These are phyloP conservation scores for Conopomorpha cramerella DNA, from an alignment of 1,140 invertebrate species.

Conservation along the genomic window DNA sequence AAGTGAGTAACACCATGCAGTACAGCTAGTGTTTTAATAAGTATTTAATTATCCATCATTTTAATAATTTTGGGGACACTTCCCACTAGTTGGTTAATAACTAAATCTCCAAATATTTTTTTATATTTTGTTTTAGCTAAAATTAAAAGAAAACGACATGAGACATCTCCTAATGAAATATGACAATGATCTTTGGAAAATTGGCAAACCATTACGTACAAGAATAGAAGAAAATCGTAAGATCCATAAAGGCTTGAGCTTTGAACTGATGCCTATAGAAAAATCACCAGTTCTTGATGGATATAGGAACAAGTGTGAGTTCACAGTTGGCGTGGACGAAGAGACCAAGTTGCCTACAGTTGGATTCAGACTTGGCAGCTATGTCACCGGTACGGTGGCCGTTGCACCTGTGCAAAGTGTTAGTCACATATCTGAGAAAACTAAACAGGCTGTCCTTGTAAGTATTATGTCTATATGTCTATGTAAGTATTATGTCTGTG, in stretches of 20 bases:
- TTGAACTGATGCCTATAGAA: conserved; percentile 60
- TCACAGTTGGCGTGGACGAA: conserved; percentile 81
- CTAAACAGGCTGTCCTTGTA: conserved; percentile 77
- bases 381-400: conserved; percentile 79
- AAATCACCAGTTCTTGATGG: conserved; percentile 64
- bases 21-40: too few species aligned
- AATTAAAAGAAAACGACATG: conserved; percentile 71
- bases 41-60: too few species aligned
- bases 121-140: conserved; percentile 60
- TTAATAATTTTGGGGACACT: too few species aligned
- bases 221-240: conserved; percentile 64
- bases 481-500: too few species aligned
- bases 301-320: conserved; percentile 98
- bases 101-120: too few species aligned
- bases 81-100: too few species aligned
- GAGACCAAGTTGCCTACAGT: conserved; percentile 74
- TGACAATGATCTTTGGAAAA: conserved; percentile 65
- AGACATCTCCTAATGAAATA: conserved; percentile 65
- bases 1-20: too few species aligned
- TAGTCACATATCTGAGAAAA: conserved; percentile 77
- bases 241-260: conserved; percentile 31
- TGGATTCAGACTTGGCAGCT: conserved; percentile 87
- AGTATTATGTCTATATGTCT: too few species aligned
- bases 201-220: conserved; percentile 60
- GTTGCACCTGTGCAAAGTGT: conserved; percentile 80